Evolutionary conservation across 2,888 invertebrate genomes (phyloP).

Genomic region (Philopedon plagiatum): DNA sequence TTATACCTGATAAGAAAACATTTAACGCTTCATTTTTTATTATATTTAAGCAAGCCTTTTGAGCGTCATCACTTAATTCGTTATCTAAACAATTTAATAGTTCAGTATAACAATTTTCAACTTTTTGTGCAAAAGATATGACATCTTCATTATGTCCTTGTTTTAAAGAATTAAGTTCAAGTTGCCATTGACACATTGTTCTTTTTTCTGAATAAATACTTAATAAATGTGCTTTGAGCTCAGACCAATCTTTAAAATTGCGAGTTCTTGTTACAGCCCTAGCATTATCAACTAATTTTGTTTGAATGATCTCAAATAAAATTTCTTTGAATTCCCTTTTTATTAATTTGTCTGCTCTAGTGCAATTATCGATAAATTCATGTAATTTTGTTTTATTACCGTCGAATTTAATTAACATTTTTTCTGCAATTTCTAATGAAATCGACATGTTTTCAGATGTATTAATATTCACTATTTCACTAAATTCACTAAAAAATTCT

Average conservation of each 20-base stretch:
- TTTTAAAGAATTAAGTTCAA: conserved; percentile 57
- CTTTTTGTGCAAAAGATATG: conserved; percentile 54
- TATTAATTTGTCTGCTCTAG: conserved; percentile 47
- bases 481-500: too few species aligned
- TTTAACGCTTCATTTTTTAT: conserved; percentile 39
- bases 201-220: conserved; percentile 54
- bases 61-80: neutral
- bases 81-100: conserved; percentile 24
- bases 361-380: conserved; percentile 35
- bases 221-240: conserved; percentile 36
- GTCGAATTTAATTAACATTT: conserved; percentile 48
- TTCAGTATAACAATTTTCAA: conserved; percentile 35
- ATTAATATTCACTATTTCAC: too few species aligned
- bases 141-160: conserved; percentile 55
- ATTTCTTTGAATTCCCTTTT: conserved; percentile 33
- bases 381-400: conserved; percentile 48
- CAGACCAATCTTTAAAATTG: conserved; percentile 51
- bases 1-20: conserved; percentile 42
- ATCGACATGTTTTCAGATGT: neutral
- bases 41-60: conserved; percentile 20
- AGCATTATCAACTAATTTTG: conserved; percentile 55
- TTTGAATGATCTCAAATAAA: conserved; percentile 53
- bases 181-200: conserved; percentile 58
- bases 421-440: conserved; percentile 40
- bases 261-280: conserved; percentile 53